Evolutionary conservation across 2,888 invertebrate species (phyloP).

Genomic region (Oligia fasciuncula): DNA sequence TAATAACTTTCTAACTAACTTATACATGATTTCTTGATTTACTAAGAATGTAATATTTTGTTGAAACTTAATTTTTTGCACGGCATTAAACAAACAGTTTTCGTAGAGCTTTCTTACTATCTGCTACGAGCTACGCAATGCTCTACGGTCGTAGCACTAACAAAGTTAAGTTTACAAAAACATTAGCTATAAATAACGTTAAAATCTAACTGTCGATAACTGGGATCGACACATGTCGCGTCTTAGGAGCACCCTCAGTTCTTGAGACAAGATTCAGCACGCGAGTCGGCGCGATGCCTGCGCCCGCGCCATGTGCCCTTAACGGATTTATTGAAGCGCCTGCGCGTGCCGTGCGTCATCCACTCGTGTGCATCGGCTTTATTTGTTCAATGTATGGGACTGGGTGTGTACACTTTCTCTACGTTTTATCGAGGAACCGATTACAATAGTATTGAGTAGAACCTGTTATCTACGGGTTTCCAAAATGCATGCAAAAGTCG

Average conservation of each 20-base stretch:
- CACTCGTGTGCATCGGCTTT: conserved; percentile 65
- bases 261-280: conserved; percentile 84
- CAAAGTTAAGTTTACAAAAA: background rate
- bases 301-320: conserved; percentile 85
- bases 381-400: conserved; percentile 43
- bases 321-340: conserved; percentile 88
- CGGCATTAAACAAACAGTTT: background rate
- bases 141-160: background rate
- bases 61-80: background rate
- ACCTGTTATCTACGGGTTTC: background rate
- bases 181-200: background rate
- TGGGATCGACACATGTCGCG: conserved; percentile 50
- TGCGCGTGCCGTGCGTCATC: conserved; percentile 79
- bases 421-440: background rate
- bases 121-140: conserved; percentile 20
- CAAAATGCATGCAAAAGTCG: background rate
- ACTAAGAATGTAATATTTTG: background rate
- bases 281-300: conserved; percentile 71
- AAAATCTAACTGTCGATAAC: conserved; percentile 65
- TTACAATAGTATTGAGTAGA: background rate
- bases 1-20: background rate
- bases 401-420: conserved; percentile 56
- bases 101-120: background rate
- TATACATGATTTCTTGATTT: background rate
- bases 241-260: conserved; percentile 79